These are phyloP conservation scores for Vicugna pacos DNA, from an alignment of 2,113 vertebrate genomes.

Conservation along the genomic window DNA sequence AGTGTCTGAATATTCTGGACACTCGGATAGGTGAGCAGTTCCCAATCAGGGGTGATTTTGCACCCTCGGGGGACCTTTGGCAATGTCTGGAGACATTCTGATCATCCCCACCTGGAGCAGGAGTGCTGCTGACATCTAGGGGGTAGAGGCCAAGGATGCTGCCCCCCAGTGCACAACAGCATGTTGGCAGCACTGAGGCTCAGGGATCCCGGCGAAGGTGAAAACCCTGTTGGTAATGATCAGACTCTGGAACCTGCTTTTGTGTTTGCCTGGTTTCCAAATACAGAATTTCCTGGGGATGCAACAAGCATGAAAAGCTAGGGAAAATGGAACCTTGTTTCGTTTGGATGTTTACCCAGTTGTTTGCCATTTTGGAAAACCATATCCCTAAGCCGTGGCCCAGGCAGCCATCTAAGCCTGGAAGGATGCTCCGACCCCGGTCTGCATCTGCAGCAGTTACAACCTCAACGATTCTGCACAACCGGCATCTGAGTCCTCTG, in stretches of 20 bases:
- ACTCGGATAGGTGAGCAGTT: not conserved
- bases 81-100: not conserved
- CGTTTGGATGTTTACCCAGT: not conserved
- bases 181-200: accelerated
- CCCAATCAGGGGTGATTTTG: not conserved
- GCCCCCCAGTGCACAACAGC: not conserved
- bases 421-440: not conserved
- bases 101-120: not conserved
- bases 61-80: not conserved
- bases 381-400: not conserved
- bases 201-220: not conserved
- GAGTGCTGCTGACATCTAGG: not conserved
- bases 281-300: not conserved
- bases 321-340: not conserved
- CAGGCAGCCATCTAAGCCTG: not conserved
- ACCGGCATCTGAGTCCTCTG: accelerated
- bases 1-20: not conserved
- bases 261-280: not conserved
- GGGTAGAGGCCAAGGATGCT: not conserved
- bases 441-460: accelerated
- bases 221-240: accelerated
- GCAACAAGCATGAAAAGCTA: not conserved
- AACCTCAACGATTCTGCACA: accelerated
- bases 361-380: not conserved
- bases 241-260: not conserved